Base-by-base conservation (phyloP, 2,888 invertebrate genomes). In the Ametastegia equiseti region DNA sequence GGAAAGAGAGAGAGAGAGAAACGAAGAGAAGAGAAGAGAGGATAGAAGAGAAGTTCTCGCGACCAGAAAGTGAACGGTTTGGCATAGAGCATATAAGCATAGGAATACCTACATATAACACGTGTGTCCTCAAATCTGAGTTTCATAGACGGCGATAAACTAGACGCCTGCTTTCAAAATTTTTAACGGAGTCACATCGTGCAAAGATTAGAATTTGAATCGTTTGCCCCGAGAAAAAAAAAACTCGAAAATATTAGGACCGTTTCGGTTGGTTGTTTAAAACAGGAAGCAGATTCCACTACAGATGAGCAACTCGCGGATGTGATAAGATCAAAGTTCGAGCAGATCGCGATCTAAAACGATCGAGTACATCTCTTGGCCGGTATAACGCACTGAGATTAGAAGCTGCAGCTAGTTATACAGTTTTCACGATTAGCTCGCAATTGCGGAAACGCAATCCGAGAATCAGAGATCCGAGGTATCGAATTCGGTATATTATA, bases 21-120 rank as follows among this genome's bases (percentile, higher is more conserved):
- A n/a, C n/a, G n/a, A n/a, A n/a, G n/a, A n/a, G n/a, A n/a, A n/a
- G n/a, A n/a, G n/a, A n/a, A n/a, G n/a, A n/a, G n/a, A n/a, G n/a
- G n/a, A n/a, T n/a, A n/a, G n/a, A n/a, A n/a, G n/a, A n/a, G 33
- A 71, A 47, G 71, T 47, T 27, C 27, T 45, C n/a, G 27, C 54
- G 75, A 75, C 54, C 75, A 75, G 75, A 75, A 75, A 75, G 75
- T 75, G 75, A 75, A 54, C 75, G 75, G 75, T 75, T 19, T 54
- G 75, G 27, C 54, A 36, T 19, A 30, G 13, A 30, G 33, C 36
- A 27, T 23, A 45, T 19, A 42, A 19, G n/a, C n/a, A n/a, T n/a
- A n/a, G n/a, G n/a, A n/a, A n/a, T n/a, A n/a, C n/a, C n/a, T n/a
- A n/a, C 36, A 27, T 23, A 45, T 19, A 42, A 19, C 60, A 54